These are phyloP conservation scores for Gephyroberyx darwinii DNA, from an alignment of 2,797 vertebrate species.

Conservation along the genomic window DNA sequence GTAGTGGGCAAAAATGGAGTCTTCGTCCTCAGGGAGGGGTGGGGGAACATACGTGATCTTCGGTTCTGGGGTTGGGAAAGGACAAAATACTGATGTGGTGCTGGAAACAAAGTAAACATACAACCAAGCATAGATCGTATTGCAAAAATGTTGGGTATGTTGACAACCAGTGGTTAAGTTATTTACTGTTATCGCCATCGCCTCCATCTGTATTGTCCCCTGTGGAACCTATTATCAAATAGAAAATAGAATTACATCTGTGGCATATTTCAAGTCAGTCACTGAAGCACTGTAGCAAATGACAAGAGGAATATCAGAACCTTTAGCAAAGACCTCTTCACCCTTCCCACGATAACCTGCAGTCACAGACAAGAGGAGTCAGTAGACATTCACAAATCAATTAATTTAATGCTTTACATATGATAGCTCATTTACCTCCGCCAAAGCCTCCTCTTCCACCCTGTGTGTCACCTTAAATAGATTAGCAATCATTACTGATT, in stretches of 20 bases:
- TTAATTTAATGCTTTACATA: not conserved
- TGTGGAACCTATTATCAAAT: slow-evolving; percentile 54
- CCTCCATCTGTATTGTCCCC: slow-evolving; percentile 50
- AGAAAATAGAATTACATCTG: not conserved
- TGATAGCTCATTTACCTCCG: slow-evolving; percentile 53
- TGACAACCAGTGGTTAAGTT: not conserved
- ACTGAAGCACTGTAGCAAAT: not conserved
- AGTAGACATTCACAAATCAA: not conserved
- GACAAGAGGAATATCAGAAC: slow-evolving; percentile 23
- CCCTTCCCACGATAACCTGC: slow-evolving; percentile 82
- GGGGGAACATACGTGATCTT: slow-evolving; percentile 91
- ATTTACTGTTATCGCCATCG: slow-evolving; percentile 61
- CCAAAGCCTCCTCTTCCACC: slow-evolving; percentile 59
- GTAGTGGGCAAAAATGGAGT: slow-evolving; percentile 88
- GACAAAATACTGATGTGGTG: not conserved
- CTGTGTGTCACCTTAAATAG: slow-evolving; percentile 58
- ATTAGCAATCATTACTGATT: not conserved
- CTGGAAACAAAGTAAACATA: too few relatives aligned
- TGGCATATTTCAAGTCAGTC: not conserved
- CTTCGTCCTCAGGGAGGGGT: slow-evolving; percentile 87
- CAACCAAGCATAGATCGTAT: not conserved
- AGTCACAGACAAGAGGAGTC: not conserved
- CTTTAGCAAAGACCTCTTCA: slow-evolving; percentile 77
- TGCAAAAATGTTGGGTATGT: not conserved
- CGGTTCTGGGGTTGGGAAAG: slow-evolving; percentile 74